Evolutionary conservation across 2,797 vertebrate genomes (phyloP), one percentile per base, ranked within the genome.

Genomic region (Periparus ater): DNA sequence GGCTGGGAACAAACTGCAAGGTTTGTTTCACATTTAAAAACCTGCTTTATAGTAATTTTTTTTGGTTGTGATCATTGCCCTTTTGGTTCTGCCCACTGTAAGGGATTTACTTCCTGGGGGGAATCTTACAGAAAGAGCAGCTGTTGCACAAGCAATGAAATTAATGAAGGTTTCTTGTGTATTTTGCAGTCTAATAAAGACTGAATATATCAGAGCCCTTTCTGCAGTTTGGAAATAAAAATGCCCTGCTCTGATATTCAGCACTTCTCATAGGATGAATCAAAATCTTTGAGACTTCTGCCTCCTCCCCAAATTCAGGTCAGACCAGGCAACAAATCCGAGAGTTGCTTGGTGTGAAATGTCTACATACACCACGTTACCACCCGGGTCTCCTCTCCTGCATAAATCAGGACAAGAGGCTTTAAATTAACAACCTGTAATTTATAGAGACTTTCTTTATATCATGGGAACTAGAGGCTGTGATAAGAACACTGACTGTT

Each of bases 281-380:
- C 29, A 32, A 9, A 44, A 15, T 6, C 40, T 48, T 21, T 50
- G 75, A 76, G 77, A 42, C 61, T 82, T 74, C 55, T 79, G 53
- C 55, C 36, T 75, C 26, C 29, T 18, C 14, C 48, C 38, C n/a
- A 40, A 73, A 45, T 21, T 60, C 48, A 85, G 55, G 30, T 73
- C 67, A 79, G 55, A 51, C 6, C 36, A 76, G 61, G 48, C 63
- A 82, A 74, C n/a, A 85, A 50, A 57, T 42, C 10, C 1, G 22
- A 25, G 54, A 84, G 26, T 1, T n/a, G 50, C 51, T 55, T 4
- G 72, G 83, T 77, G 38, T 85, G 53, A 80, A 67, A 50, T 2
- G 11, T 50, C 60, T 48, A 0, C 38, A 83, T 68, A 55, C 47
- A 44, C 11, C 45, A n/a, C 0, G 0, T 20, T 60, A n/a, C 18